Evolutionary conservation across 2,888 invertebrate species (phyloP).

Genomic region (Cheilosia vernalis): DNA sequence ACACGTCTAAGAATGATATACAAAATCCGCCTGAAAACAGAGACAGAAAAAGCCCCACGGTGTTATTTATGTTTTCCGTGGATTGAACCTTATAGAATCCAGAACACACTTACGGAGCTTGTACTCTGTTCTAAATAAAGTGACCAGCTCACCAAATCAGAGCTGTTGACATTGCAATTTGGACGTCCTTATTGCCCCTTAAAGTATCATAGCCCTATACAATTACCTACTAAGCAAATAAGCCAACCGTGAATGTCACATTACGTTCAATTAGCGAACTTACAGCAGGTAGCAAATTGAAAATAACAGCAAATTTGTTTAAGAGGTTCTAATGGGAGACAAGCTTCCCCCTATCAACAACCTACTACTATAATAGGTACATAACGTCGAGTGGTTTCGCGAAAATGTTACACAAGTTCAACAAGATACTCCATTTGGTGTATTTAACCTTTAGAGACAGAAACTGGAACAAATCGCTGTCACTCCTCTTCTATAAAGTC

Average conservation of each 20-base stretch:
- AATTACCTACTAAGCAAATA: constrained; percentile 1
- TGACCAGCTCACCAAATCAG: no score
- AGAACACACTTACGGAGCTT: no score
- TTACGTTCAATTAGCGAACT: constrained; percentile 43
- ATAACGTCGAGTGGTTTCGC: not conserved
- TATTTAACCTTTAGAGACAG: constrained; percentile 20
- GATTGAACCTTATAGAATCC: no score
- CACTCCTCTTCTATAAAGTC: constrained; percentile 11
- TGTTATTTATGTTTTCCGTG: no score
- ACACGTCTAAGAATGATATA: no score
- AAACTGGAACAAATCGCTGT: constrained; percentile 22
- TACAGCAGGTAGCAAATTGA: constrained; percentile 27
- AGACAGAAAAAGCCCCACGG: no score
- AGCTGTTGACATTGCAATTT: not conserved
- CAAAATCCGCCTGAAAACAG: no score
- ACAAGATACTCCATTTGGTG: constrained; percentile 30
- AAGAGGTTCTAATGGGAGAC: constrained; percentile 35
- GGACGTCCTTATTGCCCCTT: not conserved
- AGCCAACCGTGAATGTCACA: constrained; percentile 37
- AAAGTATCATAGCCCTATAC: not conserved
- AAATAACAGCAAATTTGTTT: constrained; percentile 40
- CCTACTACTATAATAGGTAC: not conserved
- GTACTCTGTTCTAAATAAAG: no score
- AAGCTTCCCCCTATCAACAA: not conserved
- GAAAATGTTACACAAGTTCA: constrained; percentile 30